A percentile compares a stretch with the other conserved stretches of the same genome.
phyloP scores from a whole-genome alignment of 2,888 invertebrate species.

The Dastarcus helophoroides region DNA sequence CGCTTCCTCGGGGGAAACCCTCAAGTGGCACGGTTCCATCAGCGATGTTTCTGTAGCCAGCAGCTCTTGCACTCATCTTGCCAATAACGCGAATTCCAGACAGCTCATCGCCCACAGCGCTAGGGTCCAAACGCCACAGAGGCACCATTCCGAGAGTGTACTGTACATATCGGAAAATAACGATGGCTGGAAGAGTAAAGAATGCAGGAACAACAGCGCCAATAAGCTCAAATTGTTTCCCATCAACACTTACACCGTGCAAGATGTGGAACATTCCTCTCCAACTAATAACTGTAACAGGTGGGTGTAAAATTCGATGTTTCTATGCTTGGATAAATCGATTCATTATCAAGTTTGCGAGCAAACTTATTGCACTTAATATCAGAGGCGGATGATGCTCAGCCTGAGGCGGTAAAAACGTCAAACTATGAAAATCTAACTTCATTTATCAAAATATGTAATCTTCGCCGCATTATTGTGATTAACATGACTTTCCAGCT shows the following conservation, averaged over 20 bases:
- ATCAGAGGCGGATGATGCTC: no score
- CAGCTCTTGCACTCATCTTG: constrained; percentile 40
- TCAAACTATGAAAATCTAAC: no score
- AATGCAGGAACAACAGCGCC: constrained; percentile 33
- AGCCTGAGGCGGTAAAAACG: no score
- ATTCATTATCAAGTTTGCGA: no score
- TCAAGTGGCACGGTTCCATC: constrained; percentile 69
- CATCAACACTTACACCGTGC: constrained; percentile 56
- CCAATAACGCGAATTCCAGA: constrained; percentile 33
- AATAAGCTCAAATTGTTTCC: constrained; percentile 54
- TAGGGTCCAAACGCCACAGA: constrained; percentile 62
- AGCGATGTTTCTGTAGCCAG: constrained; percentile 59
- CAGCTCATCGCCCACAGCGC: constrained; percentile 68
- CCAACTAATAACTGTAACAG: no score
- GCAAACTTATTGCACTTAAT: no score
- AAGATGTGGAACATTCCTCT: constrained; percentile 24
- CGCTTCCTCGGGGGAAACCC: constrained; percentile 62
- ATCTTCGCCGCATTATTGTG: no score
- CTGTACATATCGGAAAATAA: constrained; percentile 43
- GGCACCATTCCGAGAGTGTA: constrained; percentile 67
- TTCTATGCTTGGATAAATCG: no score
- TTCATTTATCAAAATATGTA: no score
- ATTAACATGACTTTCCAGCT: no score
- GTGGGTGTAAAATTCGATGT: no score
- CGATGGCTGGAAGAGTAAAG: constrained; percentile 31